Evolutionary conservation across 2,113 vertebrate species (phyloP).

Genomic region (Megaptera novaeangliae): DNA sequence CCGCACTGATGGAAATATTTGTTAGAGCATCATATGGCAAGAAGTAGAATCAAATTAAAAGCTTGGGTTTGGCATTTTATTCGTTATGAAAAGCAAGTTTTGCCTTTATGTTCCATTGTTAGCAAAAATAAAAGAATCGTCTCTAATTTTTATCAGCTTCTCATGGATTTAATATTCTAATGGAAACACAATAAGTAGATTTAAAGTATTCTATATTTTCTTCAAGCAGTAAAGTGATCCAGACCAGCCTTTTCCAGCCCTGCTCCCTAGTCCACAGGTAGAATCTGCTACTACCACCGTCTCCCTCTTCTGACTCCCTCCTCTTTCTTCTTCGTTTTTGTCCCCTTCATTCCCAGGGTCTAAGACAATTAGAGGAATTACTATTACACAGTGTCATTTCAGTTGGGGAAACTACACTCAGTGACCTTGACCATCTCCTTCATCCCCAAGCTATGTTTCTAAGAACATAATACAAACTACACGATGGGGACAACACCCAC

Average conservation of each 20-base stretch:
- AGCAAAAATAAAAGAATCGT: neutral
- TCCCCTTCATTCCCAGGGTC: neutral
- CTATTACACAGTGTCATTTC: neutral
- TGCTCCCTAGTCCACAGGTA: too few relatives aligned
- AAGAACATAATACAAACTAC: neutral
- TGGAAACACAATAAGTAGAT: neutral
- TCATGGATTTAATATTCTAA: neutral
- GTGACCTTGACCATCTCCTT: neutral
- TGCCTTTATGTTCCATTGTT: neutral
- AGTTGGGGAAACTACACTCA: neutral
- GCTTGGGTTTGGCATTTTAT: neutral
- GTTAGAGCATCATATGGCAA: neutral
- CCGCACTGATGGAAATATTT: neutral
- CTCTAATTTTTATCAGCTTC: neutral
- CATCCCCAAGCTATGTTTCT: neutral
- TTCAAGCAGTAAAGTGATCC: neutral
- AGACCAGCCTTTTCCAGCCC: neutral
- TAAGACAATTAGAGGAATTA: neutral
- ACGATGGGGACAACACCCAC: too few relatives aligned
- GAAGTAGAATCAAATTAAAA: neutral
- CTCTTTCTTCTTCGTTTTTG: neutral
- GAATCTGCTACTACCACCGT: fast-evolving
- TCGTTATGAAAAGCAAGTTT: neutral
- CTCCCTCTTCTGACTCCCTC: neutral
- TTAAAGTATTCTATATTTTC: neutral